A percentile compares a stretch with the other conserved stretches of the same genome.
Evolutionary conservation across 2,888 invertebrate species (phyloP).

Genomic region (Agrotis clavis): DNA sequence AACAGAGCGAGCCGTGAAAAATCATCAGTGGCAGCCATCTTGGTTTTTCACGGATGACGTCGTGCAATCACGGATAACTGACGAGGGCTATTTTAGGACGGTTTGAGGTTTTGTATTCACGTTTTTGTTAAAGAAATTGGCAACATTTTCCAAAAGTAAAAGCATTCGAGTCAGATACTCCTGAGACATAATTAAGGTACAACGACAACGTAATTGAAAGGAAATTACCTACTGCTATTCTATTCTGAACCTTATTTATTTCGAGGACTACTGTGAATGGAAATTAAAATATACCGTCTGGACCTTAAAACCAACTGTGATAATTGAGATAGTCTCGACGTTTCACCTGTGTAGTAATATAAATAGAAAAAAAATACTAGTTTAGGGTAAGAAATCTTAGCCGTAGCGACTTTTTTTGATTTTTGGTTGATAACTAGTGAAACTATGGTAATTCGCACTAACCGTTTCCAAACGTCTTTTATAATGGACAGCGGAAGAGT

Average conservation of each 20-base stretch:
- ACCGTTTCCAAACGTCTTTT: too few relatives aligned
- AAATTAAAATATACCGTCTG: background rate
- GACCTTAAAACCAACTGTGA: background rate
- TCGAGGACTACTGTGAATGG: too few relatives aligned
- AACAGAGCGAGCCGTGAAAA: slow-evolving; percentile 58
- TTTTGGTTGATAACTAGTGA: too few relatives aligned
- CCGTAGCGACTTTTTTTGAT: too few relatives aligned
- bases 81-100: slow-evolving; percentile 48
- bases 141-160: background rate
- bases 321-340: too few relatives aligned
- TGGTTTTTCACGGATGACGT: slow-evolving; percentile 70
- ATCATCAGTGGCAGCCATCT: slow-evolving; percentile 66
- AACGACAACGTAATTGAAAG: background rate
- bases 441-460: too few relatives aligned
- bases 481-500: too few relatives aligned
- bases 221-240: too few relatives aligned
- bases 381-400: too few relatives aligned
- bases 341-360: too few relatives aligned
- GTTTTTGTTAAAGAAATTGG: slow-evolving; percentile 6
- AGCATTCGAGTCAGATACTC: background rate
- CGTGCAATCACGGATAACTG: slow-evolving; percentile 69
- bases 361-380: too few relatives aligned
- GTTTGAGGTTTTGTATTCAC: slow-evolving; percentile 36
- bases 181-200: background rate
- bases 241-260: too few relatives aligned